A percentile compares a stretch with the other conserved stretches of the same genome.
Conservation (phyloP, 2,113 vertebrate species). For the Rhegmatorhina hoffmannsi region DNA sequence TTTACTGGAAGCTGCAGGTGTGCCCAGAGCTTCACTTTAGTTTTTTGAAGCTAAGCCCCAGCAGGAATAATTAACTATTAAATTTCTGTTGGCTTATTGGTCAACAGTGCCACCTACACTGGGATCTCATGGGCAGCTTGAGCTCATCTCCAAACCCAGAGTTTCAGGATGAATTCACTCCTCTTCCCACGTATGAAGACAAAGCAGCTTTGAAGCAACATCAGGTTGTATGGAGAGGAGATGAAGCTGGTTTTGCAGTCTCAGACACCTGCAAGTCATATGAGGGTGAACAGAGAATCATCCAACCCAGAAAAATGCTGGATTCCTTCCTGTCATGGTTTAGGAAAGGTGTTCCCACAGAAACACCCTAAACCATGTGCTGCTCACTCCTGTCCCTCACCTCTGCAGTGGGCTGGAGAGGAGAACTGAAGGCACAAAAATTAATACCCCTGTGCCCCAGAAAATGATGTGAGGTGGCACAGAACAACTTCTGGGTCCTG, state of each 20-base stretch:
- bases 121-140: not conserved
- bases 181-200: not conserved
- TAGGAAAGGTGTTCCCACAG: not conserved
- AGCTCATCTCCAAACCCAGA: not conserved
- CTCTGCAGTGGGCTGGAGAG: not conserved
- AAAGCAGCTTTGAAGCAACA: not conserved
- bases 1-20: not conserved
- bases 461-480: not conserved
- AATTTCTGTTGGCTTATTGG: not conserved
- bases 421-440: not conserved
- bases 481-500: not conserved
- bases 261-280: not conserved
- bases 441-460: no score
- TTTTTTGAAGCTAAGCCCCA: not conserved
- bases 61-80: not conserved
- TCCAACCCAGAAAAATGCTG: not conserved
- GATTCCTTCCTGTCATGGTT: not conserved
- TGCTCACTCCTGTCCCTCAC: not conserved
- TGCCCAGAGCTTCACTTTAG: not conserved
- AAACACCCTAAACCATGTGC: fast-evolving
- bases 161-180: not conserved
- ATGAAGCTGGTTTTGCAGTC: not conserved
- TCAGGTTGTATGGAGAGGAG: not conserved
- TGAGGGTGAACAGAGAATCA: not conserved
- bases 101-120: not conserved